A percentile compares a stretch with the other conserved stretches of the same genome.
These are phyloP conservation scores for Protosalanx chinensis DNA, from an alignment of 2,797 vertebrate species.

Conservation along the genomic window DNA sequence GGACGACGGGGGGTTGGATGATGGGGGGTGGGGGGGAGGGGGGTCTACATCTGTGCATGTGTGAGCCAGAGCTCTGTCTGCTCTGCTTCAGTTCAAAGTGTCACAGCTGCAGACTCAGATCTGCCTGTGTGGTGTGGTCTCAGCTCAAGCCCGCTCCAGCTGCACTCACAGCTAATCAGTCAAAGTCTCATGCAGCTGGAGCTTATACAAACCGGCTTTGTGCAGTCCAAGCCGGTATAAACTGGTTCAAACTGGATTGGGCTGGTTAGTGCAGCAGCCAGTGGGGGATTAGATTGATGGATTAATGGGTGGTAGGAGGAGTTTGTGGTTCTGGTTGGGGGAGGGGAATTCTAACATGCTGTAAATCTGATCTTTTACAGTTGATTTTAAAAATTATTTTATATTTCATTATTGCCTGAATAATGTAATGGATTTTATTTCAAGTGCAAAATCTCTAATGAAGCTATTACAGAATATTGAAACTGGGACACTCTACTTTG, in stretches of 20 bases:
- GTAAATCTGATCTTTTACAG: neutral
- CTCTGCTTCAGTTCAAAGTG: slow-evolving; percentile 9
- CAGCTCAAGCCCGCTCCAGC: slow-evolving; percentile 52
- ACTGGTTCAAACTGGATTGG: slow-evolving; percentile 67
- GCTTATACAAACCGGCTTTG: slow-evolving; percentile 70
- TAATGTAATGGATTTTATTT: neutral
- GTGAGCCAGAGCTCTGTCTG: neutral
- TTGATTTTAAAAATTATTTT: neutral
- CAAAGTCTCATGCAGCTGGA: slow-evolving; percentile 61
- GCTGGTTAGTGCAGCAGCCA: slow-evolving; percentile 63
- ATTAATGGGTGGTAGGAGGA: slow-evolving; percentile 41
- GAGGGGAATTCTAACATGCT: neutral
- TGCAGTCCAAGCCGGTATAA: slow-evolving; percentile 66
- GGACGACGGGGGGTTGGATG: no score
- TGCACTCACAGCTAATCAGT: slow-evolving; percentile 61
- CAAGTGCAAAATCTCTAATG: neutral
- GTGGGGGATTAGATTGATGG: slow-evolving; percentile 51
- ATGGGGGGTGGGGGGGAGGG: no score
- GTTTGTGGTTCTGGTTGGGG: slow-evolving; percentile 25
- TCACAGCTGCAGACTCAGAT: slow-evolving; percentile 32
- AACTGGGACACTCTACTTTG: neutral
- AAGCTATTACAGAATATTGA: neutral
- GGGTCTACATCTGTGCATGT: neutral
- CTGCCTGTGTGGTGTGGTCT: slow-evolving; percentile 8
- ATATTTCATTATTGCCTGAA: neutral